Conservation (phyloP, 2,888 invertebrate genomes). For the Ophion obscuratus region DNA sequence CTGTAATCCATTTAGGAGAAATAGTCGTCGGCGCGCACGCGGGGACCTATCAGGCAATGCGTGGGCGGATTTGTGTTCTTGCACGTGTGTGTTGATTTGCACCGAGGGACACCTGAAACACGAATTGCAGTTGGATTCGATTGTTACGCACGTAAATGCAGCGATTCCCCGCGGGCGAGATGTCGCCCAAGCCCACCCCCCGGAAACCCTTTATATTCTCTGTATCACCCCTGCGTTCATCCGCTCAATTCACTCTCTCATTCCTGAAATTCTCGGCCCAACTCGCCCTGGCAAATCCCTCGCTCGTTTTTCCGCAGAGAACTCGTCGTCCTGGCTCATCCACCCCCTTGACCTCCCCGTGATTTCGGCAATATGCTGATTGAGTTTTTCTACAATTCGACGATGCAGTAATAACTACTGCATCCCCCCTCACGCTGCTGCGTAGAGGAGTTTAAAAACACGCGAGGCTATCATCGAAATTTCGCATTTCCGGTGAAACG, state of each 20-base stretch:
- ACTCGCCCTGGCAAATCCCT: constrained; percentile 31
- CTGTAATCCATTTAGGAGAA: constrained; percentile 66
- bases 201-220: constrained; percentile 55
- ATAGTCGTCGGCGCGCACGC: constrained; percentile 41
- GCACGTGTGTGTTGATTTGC: constrained; percentile 20
- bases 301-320: constrained; percentile 23
- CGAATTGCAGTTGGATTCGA: constrained; percentile 61
- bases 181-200: constrained; percentile 36
- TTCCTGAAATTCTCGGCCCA: constrained; percentile 27
- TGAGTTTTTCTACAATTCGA: constrained; percentile 26
- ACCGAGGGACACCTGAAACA: constrained; percentile 49
- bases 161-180: constrained; percentile 52
- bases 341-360: constrained; percentile 8
- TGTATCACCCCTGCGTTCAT: constrained; percentile 52
- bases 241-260: constrained; percentile 44
- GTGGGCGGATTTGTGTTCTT: neutral
- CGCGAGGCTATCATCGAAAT: neutral
- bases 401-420: constrained; percentile 3
- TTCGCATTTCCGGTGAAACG: neutral
- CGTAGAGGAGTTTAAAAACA: neutral
- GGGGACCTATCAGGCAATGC: neutral
- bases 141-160: constrained; percentile 53
- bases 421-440: neutral
- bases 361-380: constrained; percentile 39
- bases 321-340: constrained; percentile 4